Evolutionary conservation across 2,797 vertebrate species (phyloP), one percentile per base, ranked within the genome.

Genomic region (Lindbergichthys nudifrons): DNA sequence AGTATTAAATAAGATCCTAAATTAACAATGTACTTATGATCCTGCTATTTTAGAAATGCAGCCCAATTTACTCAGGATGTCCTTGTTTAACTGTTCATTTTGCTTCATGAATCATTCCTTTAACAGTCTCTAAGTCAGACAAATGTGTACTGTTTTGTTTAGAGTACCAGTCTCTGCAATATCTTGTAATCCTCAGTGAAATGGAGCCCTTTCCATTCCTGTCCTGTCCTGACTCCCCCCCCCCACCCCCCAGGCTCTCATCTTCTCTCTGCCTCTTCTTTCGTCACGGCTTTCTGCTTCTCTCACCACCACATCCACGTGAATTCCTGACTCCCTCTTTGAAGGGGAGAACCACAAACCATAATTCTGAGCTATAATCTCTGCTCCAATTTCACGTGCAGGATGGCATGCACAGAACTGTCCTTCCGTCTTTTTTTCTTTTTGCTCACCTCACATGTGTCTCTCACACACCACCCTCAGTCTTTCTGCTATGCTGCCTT

Each of bases 261-360:
- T 89, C 88, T 86, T 64, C 84, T 68, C 73, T 47, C 56, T 41
- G 60, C 63, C 43, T 64, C 72, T 78, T 47, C 75, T 84, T 71
- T 53, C 56, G 87, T 89, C 82, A 87, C 62, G 65, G 77, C 77
- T 72, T 60, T 86, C 58, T 73, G 48, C n/a, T 39, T 42, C 19
- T 71, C 82, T 87, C 67, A 11, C 58, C 73, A 30, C 19, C 65
- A 26, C 77, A 70, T 86, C 83, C 79, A 10, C 65, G 21, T 42
- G 58, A 83, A 84, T 80, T 75, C 83, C 54, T 81, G 76, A 52
- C 79, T 81, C 86, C 70, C 85, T 68, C 79, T 87, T 89, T 88
- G 87, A 92, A 85, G 81, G 48, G 32, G 45, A 69, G 73, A 73
- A 70, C 62, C 83, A 66, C 73, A 66, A 79, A 56, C 77, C 85